These are phyloP conservation scores for Anthoscopus minutus DNA, from an alignment of 2,113 vertebrate species.

Conservation along the genomic window DNA sequence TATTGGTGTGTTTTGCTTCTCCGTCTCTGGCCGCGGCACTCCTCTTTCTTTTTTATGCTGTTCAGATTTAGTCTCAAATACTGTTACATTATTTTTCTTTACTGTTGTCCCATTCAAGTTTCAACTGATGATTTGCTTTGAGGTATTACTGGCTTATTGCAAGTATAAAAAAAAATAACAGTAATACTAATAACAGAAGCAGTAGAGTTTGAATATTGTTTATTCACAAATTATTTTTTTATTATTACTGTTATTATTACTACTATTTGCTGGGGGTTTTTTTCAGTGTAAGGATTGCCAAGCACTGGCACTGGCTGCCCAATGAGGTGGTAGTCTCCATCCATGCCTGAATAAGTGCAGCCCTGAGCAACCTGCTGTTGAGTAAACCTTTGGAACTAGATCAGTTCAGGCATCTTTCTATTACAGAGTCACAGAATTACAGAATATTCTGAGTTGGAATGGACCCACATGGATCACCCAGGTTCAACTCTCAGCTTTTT, in stretches of 20 bases:
- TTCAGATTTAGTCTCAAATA: neutral
- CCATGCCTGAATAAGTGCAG: fast-evolving
- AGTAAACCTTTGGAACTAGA: neutral
- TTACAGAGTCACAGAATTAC: neutral
- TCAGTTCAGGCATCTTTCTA: neutral
- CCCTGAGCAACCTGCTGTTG: neutral
- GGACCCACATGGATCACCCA: no score
- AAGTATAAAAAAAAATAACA: neutral
- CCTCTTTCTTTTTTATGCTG: neutral
- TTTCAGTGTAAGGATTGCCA: neutral
- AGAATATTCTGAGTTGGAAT: neutral
- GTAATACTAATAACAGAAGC: neutral
- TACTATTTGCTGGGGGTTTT: no score
- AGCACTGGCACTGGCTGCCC: neutral
- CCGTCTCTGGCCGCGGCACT: no score
- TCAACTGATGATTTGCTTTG: neutral
- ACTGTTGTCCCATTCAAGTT: neutral
- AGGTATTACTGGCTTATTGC: neutral
- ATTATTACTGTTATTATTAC: neutral
- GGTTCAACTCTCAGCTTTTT: neutral
- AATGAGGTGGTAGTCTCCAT: neutral
- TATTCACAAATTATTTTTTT: neutral
- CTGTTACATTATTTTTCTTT: neutral
- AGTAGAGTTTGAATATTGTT: neutral
- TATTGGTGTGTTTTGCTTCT: no score